These are phyloP conservation scores for Salvelinus namaycush DNA, from an alignment of 2,113 vertebrate genomes.

Conservation along the genomic window DNA sequence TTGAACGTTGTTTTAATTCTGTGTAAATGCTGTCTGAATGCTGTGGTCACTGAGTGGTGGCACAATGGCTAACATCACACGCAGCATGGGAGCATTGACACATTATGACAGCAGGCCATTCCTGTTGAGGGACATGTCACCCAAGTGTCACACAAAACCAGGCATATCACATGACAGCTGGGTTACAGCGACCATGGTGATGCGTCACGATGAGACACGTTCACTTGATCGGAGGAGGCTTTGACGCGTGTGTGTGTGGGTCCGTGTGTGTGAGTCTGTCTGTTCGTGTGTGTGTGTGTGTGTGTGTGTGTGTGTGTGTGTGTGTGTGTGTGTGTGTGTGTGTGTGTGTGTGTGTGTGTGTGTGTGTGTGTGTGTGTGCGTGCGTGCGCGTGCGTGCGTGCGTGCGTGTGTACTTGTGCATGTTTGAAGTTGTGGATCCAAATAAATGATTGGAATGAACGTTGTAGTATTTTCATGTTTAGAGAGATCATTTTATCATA, in stretches of 20 bases:
- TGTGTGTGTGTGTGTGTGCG: too few relatives aligned
- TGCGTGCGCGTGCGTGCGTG: background rate
- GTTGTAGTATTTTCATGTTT: background rate
- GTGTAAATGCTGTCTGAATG: slow-evolving; percentile 21
- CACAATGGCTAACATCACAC: slow-evolving; percentile 11
- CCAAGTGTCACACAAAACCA: slow-evolving; percentile 26
- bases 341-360: too few relatives aligned
- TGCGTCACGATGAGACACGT: slow-evolving; percentile 24
- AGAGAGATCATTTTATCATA: background rate
- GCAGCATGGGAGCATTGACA: slow-evolving; percentile 13
- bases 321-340: too few relatives aligned
- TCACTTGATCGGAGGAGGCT: background rate
- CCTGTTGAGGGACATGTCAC: slow-evolving; percentile 22
- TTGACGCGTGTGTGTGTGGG: too few relatives aligned
- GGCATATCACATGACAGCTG: slow-evolving; percentile 9
- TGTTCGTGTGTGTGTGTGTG: too few relatives aligned
- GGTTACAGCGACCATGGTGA: slow-evolving; percentile 15
- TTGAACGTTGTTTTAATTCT: too few relatives aligned
- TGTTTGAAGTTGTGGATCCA: background rate
- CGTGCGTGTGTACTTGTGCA: too few relatives aligned
- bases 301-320: background rate
- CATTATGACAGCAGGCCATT: slow-evolving; percentile 4
- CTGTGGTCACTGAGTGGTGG: slow-evolving; percentile 16
- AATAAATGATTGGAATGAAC: slow-evolving; percentile 33
- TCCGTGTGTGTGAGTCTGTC: too few relatives aligned